phyloP scores from a whole-genome alignment of 2,888 invertebrate genomes.

The Dasysyrphus tricinctus region DNA sequence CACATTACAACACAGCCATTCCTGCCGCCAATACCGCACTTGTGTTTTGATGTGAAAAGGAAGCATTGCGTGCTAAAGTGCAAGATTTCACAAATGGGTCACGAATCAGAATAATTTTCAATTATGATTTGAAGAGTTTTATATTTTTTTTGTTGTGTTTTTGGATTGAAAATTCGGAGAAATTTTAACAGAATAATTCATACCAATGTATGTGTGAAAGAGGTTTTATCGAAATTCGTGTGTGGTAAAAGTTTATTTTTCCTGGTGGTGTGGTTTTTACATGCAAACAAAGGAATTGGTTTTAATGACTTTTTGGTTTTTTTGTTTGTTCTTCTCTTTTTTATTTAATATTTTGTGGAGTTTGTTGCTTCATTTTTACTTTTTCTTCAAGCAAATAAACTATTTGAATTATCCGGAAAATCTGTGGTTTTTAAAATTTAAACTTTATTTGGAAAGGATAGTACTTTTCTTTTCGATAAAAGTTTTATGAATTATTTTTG shows the following conservation, averaged over 20 bases:
- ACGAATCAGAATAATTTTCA: constrained; percentile 25
- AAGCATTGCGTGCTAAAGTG: constrained; percentile 33
- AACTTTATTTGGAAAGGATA: no score
- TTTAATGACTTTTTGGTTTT: neutral
- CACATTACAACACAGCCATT: neutral
- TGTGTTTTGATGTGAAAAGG: neutral
- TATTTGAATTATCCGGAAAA: neutral
- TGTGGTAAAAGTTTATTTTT: neutral
- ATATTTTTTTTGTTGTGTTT: no score
- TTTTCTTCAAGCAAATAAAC: neutral
- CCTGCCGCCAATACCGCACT: no score
- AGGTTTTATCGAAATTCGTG: neutral
- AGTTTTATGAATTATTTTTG: no score
- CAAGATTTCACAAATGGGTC: constrained; percentile 31
- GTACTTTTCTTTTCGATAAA: no score
- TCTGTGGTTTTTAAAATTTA: no score
- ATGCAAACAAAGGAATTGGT: neutral
- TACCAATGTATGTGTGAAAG: neutral
- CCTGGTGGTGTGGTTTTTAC: no score
- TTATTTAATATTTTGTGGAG: neutral
- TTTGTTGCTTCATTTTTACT: neutral
- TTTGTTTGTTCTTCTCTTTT: neutral
- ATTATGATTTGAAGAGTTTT: constrained; percentile 16
- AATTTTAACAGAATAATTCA: neutral
- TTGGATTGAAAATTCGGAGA: neutral